These are phyloP conservation scores for Aegithalos caudatus DNA, from an alignment of 2,113 vertebrate species.

Conservation along the genomic window DNA sequence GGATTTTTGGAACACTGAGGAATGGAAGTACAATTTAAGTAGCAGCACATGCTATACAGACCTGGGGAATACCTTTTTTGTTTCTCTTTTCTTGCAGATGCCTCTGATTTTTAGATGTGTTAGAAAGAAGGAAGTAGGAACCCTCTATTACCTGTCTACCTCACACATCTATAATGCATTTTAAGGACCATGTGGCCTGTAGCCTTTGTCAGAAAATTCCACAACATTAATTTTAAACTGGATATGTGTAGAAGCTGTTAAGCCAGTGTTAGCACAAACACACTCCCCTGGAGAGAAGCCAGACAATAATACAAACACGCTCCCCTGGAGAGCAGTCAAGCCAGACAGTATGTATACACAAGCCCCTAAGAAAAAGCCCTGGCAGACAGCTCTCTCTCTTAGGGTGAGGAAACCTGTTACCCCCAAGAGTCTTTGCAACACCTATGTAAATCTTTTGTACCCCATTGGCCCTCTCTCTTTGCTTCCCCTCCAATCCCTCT, in stretches of 20 bases:
- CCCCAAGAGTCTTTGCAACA: too few species aligned
- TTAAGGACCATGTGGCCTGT: neutral
- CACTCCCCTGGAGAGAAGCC: too few species aligned
- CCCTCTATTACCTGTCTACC: neutral
- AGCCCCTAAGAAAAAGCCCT: too few species aligned
- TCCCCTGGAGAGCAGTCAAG: too few species aligned
- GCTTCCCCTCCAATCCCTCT: too few species aligned
- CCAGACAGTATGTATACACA: too few species aligned
- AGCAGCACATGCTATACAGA: neutral
- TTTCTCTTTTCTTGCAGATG: neutral
- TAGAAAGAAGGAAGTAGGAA: neutral
- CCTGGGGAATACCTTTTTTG: neutral
- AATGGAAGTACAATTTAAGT: neutral
- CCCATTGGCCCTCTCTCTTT: too few species aligned
- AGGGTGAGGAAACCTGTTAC: too few species aligned
- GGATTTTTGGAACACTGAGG: neutral
- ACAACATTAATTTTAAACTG: neutral
- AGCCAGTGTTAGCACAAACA: too few species aligned
- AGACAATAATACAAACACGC: too few species aligned
- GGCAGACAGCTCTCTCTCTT: too few species aligned
- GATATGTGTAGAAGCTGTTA: neutral
- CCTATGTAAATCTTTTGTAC: too few species aligned
- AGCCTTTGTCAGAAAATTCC: neutral
- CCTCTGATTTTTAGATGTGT: neutral
- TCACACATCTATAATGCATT: neutral